Percentiles rank a stretch among this genome's conserved stretches.
These are phyloP conservation scores for Sitobion miscanthi DNA, from an alignment of 1,140 invertebrate genomes.

Conservation along the genomic window DNA sequence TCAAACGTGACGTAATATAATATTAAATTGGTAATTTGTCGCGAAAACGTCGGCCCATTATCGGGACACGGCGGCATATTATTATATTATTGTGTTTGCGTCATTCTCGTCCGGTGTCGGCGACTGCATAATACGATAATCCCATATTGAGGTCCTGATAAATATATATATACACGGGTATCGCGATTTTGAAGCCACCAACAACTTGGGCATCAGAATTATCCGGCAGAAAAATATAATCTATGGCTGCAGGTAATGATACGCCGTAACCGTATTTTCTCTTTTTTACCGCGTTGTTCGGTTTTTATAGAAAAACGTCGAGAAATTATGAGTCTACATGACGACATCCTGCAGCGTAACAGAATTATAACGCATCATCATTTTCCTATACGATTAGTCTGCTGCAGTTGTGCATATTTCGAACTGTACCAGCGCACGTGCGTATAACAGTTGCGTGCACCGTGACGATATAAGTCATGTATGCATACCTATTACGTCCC, in stretches of 20 bases:
- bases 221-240: too few relatives aligned
- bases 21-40: conserved; percentile 5
- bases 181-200: not conserved
- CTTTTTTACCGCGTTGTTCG: not conserved
- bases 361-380: not conserved
- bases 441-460: not conserved
- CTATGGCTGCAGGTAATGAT: not conserved
- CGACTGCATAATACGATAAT: not conserved
- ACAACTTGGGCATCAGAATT: not conserved
- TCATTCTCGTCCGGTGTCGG: not conserved
- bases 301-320: not conserved
- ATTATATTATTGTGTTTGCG: not conserved
- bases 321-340: not conserved
- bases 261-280: not conserved
- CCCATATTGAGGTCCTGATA: too few relatives aligned
- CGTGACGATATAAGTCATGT: not conserved
- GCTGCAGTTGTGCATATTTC: too few relatives aligned
- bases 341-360: not conserved
- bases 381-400: not conserved
- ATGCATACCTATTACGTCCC: not conserved
- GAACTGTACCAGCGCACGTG: not conserved
- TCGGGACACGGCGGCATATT: not conserved
- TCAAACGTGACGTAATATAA: not conserved
- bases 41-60: not conserved
- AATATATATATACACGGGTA: too few relatives aligned